Evolutionary conservation across 2,113 vertebrate genomes (phyloP).

Genomic region (Sporophila hypoxantha): DNA sequence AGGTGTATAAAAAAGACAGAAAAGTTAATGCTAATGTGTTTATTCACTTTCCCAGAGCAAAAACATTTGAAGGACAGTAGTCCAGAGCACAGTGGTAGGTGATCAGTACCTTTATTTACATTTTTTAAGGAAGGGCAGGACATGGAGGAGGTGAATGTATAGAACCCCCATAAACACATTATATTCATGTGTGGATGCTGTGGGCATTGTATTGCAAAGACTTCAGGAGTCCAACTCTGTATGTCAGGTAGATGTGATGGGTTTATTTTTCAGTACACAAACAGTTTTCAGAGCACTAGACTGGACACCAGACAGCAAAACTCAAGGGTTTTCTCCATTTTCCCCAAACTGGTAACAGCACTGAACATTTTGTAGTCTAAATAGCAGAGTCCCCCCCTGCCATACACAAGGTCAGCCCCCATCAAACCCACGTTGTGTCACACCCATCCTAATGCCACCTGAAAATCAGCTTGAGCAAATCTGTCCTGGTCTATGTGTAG

Average conservation of each 20-base stretch:
- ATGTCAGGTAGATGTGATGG: neutral
- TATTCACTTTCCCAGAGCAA: slow-evolving; percentile 1
- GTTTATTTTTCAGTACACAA: neutral
- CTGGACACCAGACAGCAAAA: neutral
- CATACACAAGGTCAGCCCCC: neutral
- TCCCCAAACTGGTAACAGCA: neutral
- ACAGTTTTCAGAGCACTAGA: neutral
- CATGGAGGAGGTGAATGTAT: neutral
- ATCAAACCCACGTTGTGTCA: neutral
- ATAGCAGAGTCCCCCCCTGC: neutral
- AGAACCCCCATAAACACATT: neutral
- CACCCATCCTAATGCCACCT: neutral
- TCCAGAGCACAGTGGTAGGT: neutral
- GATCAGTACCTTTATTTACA: neutral
- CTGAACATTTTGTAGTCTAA: neutral
- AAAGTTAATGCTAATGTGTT: slow-evolving; percentile 28
- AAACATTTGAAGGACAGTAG: neutral
- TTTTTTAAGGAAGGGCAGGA: neutral
- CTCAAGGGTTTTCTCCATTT: neutral
- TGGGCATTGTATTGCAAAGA: neutral
- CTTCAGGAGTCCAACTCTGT: neutral
- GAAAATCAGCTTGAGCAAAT: neutral
- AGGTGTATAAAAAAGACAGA: neutral
- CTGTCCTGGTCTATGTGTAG: neutral
- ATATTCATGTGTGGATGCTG: neutral